phyloP scores from a whole-genome alignment of 2,888 invertebrate species.

The Boloria selene region DNA sequence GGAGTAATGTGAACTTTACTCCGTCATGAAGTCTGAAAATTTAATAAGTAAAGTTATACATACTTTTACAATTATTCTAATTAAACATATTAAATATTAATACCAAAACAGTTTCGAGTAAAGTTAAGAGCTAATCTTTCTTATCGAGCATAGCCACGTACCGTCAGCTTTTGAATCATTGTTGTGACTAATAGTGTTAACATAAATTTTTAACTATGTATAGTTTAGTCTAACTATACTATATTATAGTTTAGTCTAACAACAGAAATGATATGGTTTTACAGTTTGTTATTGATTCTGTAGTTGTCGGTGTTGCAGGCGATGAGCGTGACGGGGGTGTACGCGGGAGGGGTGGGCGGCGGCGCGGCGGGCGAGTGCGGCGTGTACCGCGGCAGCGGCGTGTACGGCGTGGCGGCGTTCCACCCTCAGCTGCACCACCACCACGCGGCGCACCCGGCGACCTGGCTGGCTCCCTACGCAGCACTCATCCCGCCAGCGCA shows the following conservation, averaged over 20 bases:
- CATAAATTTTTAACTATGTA: no score
- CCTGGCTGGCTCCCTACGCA: slow-evolving; percentile 77
- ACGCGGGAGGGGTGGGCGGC: slow-evolving; percentile 66
- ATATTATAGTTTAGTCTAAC: no score
- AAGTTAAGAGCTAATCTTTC: no score
- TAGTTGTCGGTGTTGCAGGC: slow-evolving; percentile 53
- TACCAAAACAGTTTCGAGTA: no score
- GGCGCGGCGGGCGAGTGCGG: slow-evolving; percentile 70
- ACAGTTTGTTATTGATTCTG: slow-evolving; percentile 14
- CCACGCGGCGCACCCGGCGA: slow-evolving; percentile 69
- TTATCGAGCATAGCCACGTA: no score
- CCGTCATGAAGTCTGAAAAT: no score
- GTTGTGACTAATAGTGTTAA: no score
- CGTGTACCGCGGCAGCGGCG: slow-evolving; percentile 72
- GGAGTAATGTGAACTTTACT: no score
- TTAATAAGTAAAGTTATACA: no score
- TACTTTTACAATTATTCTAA: no score
- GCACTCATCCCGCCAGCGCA: slow-evolving; percentile 65
- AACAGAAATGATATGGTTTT: not conserved
- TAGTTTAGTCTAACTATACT: not conserved
- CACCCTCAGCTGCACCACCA: slow-evolving; percentile 75
- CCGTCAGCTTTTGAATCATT: no score
- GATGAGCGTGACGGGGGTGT: slow-evolving; percentile 75
- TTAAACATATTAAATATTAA: no score
- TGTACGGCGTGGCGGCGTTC: slow-evolving; percentile 76